Percentiles rank a stretch among this genome's conserved stretches.
Conservation (phyloP, 2,888 invertebrate species). For the Melanotus villosus region DNA sequence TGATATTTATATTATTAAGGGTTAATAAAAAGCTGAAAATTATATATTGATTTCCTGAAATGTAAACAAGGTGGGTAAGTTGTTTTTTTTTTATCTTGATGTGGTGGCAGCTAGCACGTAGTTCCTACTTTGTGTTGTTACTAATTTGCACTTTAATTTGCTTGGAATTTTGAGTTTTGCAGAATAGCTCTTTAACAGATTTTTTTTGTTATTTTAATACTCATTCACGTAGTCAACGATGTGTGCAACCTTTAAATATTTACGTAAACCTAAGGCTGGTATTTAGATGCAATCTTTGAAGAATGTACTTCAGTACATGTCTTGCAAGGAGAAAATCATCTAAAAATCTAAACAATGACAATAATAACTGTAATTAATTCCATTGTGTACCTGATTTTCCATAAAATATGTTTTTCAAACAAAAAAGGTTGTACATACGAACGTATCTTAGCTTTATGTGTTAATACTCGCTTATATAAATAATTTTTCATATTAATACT, state of each 20-base stretch:
- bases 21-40: background rate
- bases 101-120: slow-evolving; percentile 10
- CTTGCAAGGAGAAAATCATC: no score
- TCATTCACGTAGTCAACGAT: background rate
- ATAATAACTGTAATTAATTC: no score
- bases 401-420: no score
- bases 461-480: background rate
- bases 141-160: slow-evolving; percentile 14
- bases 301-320: no score
- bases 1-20: background rate
- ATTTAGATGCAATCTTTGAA: no score
- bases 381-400: no score
- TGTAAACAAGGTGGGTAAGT: no score
- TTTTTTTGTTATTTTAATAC: slow-evolving; percentile 9
- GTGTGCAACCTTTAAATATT: background rate
- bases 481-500: background rate
- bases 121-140: slow-evolving; percentile 19
- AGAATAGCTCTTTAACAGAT: slow-evolving; percentile 43
- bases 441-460: background rate
- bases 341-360: no score
- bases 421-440: no score
- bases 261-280: no score
- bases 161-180: slow-evolving; percentile 16
- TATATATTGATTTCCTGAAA: background rate
- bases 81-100: background rate